phyloP scores from a whole-genome alignment of 2,113 vertebrate genomes.

The Anhinga anhinga region DNA sequence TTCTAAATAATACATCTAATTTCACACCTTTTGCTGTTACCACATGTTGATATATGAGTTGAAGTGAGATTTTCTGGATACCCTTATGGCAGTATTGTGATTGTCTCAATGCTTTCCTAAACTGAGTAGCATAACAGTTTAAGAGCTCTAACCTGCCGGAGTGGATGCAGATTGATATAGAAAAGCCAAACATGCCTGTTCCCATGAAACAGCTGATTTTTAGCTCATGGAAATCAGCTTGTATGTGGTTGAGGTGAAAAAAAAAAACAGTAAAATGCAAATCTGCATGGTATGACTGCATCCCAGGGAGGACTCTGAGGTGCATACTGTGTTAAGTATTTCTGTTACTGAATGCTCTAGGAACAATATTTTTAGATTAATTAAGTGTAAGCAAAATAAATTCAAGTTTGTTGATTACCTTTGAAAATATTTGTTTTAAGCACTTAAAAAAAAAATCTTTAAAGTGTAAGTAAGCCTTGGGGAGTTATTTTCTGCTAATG shows the following conservation, averaged over 20 bases:
- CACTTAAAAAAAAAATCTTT: not conserved
- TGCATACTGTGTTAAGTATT: not conserved
- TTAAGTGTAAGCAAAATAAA: constrained; percentile 18
- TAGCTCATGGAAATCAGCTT: not conserved
- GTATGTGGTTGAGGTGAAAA: not conserved
- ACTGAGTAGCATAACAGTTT: not conserved
- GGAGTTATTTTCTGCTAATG: constrained; percentile 61
- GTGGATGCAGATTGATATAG: not conserved
- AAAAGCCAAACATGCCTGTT: not conserved
- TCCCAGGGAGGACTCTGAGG: not conserved
- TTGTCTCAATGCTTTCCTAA: not conserved
- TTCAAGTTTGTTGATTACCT: constrained; percentile 40
- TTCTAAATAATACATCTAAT: not conserved
- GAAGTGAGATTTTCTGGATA: not conserved
- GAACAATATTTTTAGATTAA: constrained; percentile 1
- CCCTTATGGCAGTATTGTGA: not conserved
- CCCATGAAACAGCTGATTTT: not conserved
- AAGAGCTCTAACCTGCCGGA: not conserved
- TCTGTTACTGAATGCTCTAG: not conserved
- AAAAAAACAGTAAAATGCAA: not conserved
- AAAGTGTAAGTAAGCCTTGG: constrained; percentile 51
- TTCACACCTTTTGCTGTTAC: not conserved
- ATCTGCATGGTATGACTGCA: not conserved
- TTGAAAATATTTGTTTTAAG: constrained; percentile 61
- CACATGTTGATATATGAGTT: not conserved